Conservation (phyloP, 2,113 vertebrate genomes). For the Agelaius tricolor region DNA sequence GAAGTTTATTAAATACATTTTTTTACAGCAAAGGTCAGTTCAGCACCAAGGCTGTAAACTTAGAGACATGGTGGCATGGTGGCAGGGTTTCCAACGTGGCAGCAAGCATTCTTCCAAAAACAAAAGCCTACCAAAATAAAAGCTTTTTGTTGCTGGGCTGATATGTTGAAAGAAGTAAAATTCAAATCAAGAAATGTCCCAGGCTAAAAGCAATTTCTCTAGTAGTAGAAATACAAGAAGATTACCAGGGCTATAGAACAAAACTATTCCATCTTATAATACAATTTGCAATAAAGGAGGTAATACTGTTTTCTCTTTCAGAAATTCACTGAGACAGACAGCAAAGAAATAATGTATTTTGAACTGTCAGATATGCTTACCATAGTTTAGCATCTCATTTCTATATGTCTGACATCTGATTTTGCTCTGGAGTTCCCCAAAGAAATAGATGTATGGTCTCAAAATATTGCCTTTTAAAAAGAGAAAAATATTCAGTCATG, state of each 20-base stretch:
- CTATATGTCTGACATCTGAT: background rate
- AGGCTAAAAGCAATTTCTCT: background rate
- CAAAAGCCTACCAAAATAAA: background rate
- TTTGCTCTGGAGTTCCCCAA: background rate
- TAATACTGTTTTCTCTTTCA: slow-evolving; percentile 39
- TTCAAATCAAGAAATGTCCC: slow-evolving; percentile 19
- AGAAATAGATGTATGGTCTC: background rate
- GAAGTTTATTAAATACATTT: slow-evolving; percentile 46
- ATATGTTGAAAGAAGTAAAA: slow-evolving; percentile 35
- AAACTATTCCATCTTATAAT: background rate
- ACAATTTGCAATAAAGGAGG: slow-evolving; percentile 22
- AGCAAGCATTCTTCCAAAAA: slow-evolving; percentile 21
- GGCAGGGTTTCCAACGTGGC: slow-evolving; percentile 23
- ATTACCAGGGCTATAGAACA: background rate
- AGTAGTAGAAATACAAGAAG: background rate
- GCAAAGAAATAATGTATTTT: slow-evolving; percentile 7
- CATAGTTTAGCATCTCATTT: background rate
- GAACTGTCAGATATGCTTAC: slow-evolving; percentile 1
- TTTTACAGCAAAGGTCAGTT: slow-evolving; percentile 29
- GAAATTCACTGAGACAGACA: background rate
- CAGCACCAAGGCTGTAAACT: background rate
- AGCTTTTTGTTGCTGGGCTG: slow-evolving; percentile 33
- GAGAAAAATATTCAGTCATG: background rate
- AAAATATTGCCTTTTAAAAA: slow-evolving; percentile 11
- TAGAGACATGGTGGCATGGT: background rate